These are phyloP conservation scores for Drosophila suboccidentalis DNA, from an alignment of 2,888 invertebrate species.

Conservation along the genomic window DNA sequence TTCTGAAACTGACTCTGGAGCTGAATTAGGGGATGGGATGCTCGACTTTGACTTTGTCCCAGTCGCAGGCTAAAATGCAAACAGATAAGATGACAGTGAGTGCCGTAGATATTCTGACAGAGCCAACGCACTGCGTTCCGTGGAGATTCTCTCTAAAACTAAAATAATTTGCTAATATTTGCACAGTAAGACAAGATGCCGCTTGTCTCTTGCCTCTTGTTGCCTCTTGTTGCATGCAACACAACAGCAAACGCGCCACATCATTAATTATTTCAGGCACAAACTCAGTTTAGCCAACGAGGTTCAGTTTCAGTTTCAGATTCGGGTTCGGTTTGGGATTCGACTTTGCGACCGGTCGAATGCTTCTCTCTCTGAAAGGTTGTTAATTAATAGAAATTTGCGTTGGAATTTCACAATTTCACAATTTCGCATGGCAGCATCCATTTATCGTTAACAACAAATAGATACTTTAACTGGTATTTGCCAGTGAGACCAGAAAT, in stretches of 20 bases:
- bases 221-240: conserved; percentile 33
- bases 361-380: conserved; percentile 54
- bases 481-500: conserved; percentile 12
- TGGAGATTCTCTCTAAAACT: conserved; percentile 70
- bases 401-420: conserved; percentile 71
- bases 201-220: conserved; percentile 23
- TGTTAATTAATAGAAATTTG: conserved; percentile 72
- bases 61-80: conserved; percentile 9
- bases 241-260: conserved; percentile 46
- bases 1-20: conserved; percentile 4
- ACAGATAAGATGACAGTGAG: conserved; percentile 36
- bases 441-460: conserved; percentile 14
- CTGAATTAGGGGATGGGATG: conserved; percentile 41
- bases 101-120: conserved; percentile 51
- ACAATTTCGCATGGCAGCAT: conserved; percentile 4
- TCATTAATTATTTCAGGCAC: conserved; percentile 77
- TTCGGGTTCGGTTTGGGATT: conserved; percentile 21
- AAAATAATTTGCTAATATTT: conserved; percentile 83
- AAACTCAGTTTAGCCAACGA: conserved; percentile 48
- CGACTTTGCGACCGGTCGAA: conserved; percentile 28
- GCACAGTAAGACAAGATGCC: conserved; percentile 65
- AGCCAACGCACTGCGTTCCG: conserved; percentile 28
- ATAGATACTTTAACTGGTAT: neutral
- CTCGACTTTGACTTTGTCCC: conserved; percentile 59
- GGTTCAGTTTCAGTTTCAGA: conserved; percentile 33